Percentiles rank a stretch among this genome's conserved stretches.
Evolutionary conservation across 2,113 vertebrate genomes (phyloP).

Genomic region (Neogale vison): DNA sequence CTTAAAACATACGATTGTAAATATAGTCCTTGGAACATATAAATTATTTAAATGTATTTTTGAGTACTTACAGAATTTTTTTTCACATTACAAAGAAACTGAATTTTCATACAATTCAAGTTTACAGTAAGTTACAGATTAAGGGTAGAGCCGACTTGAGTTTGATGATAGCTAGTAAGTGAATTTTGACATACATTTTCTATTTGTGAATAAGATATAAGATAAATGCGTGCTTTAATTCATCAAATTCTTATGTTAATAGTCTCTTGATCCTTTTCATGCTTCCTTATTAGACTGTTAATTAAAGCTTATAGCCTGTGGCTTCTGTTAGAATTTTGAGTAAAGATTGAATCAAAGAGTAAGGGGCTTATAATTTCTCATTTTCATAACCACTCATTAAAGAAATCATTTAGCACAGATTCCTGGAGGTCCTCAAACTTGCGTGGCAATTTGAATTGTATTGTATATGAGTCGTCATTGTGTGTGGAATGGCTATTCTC

Average conservation of each 20-base stretch:
- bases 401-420: neutral
- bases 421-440: neutral
- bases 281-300: neutral
- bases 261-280: neutral
- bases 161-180: neutral
- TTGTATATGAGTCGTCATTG: too few species aligned
- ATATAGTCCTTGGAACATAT: neutral
- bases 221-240: neutral
- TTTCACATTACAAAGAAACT: neutral
- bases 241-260: too few species aligned
- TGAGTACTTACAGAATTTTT: neutral
- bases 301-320: neutral
- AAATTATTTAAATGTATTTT: neutral
- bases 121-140: neutral
- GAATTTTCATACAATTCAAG: neutral
- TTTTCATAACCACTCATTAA: neutral
- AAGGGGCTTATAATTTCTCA: neutral
- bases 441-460: neutral
- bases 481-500: neutral
- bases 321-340: neutral
- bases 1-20: neutral
- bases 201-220: neutral
- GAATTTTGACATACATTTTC: neutral
- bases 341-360: neutral
- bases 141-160: neutral